Conservation (phyloP, 2,797 vertebrate species). For the Acanthurus leucopareius region DNA sequence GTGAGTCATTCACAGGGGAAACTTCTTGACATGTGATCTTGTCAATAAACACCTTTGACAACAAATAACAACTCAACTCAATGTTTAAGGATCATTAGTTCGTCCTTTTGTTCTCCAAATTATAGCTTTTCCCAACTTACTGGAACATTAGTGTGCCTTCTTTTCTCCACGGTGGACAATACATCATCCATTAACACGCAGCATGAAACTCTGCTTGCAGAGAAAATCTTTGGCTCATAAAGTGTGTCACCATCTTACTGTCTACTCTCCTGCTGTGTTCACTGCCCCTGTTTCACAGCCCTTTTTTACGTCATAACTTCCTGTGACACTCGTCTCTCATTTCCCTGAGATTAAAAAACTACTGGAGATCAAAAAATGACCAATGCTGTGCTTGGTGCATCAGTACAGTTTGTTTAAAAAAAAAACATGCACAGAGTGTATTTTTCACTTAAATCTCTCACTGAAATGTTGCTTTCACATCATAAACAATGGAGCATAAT, state of each 20-base stretch:
- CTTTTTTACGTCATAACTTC: slow-evolving; percentile 25
- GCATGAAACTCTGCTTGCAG: slow-evolving; percentile 16
- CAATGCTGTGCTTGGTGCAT: neutral
- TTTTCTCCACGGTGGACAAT: slow-evolving; percentile 14
- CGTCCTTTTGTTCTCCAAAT: neutral
- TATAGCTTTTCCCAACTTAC: slow-evolving; percentile 6
- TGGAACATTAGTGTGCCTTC: neutral
- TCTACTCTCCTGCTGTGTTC: slow-evolving; percentile 38
- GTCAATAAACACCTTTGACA: slow-evolving; percentile 42
- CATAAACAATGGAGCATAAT: neutral
- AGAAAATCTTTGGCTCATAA: slow-evolving; percentile 36
- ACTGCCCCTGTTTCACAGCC: slow-evolving; percentile 28
- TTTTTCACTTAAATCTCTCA: slow-evolving; percentile 6
- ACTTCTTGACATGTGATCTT: slow-evolving; percentile 52
- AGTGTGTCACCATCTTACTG: slow-evolving; percentile 25
- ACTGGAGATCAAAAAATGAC: slow-evolving; percentile 3
- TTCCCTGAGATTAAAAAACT: slow-evolving; percentile 26
- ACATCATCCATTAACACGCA: slow-evolving; percentile 50
- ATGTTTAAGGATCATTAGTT: slow-evolving; percentile 20
- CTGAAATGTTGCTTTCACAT: neutral
- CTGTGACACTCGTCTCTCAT: neutral
- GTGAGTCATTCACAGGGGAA: slow-evolving; percentile 43
- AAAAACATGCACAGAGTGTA: slow-evolving; percentile 1
- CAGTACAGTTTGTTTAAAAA: too few relatives aligned
- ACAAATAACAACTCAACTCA: slow-evolving; percentile 1